Base-by-base conservation (phyloP, 1,140 invertebrate species). In the Pseudomyrmex pallidus region DNA sequence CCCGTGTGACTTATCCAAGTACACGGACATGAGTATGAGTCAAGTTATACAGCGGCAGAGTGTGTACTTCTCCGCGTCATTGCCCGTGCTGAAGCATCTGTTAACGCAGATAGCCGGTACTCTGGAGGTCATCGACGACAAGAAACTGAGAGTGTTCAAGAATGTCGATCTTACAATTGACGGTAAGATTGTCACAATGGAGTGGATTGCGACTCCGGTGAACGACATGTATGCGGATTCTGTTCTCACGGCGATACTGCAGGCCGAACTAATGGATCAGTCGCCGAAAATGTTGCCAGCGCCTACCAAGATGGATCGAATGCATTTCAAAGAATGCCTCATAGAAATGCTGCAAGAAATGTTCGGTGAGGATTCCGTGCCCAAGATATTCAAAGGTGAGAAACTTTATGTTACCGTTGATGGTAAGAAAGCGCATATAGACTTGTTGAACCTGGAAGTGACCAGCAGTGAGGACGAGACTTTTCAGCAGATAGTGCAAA, bases 171-270 rank as follows among this genome's bases (percentile, higher is more conserved):
- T 99, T 3, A 96, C 96, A 0, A 95, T 98, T n/a, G 98, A 99
- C 84, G 96, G 96, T 25, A 97, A 97, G 91, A 96, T 98, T 78
- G 96, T 98, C 3, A 96, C 97, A 0, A 95, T 99, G 66, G 98
- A 98, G 95, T 99, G 99, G 99, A 94, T 97, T 17, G 98, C 98
- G 17, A 98, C 97, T 91, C 98, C 99, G 12, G 97, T 99, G 20
- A 98, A 98, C 91, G 99, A 99, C 93, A 99, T 99, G 98, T 99
- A 98, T 94, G 98, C 99, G 1, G 99, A 99, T 95, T 97, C 98
- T 20, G 97, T 99, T 13, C 94, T 99, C 50, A 97, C 98, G 10
- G 98, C 96, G 59, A 95, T 98, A 50, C 94, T 98, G 83, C 96
- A 97, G 93, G 97, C 97, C 2, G 97, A 98, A 86, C 93, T 96